Percentiles rank a stretch among this genome's conserved stretches.
Conservation (phyloP, 2,113 vertebrate genomes). For the Sphaerodactylus townsendi region DNA sequence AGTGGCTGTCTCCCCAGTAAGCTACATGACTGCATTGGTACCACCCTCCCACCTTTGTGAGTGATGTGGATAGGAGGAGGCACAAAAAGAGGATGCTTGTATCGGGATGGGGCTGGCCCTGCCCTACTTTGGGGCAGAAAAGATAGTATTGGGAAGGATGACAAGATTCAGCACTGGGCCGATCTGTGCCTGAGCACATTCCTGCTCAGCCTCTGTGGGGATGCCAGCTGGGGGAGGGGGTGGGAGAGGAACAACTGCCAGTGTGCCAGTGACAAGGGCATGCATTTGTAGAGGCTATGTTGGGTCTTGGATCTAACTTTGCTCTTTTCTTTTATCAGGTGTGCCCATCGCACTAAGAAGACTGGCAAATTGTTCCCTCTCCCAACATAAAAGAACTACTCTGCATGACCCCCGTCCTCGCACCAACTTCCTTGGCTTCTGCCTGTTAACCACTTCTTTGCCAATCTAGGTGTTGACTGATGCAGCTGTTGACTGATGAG, state of each 20-base stretch:
- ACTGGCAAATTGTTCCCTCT: neutral
- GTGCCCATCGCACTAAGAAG: neutral
- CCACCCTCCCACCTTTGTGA: neutral
- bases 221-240: too few species aligned
- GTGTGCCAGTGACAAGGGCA: too few species aligned
- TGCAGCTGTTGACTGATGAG: neutral
- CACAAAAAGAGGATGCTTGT: neutral
- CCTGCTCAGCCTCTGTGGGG: neutral
- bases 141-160: neutral
- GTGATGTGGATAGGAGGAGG: neutral
- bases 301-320: too few species aligned
- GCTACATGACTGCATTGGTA: neutral
- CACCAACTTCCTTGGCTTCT: neutral
- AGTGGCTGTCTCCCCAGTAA: neutral
- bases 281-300: neutral
- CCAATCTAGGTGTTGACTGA: too few species aligned
- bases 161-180: neutral
- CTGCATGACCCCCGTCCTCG: neutral
- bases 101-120: neutral
- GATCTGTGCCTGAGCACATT: neutral
- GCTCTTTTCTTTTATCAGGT: neutral
- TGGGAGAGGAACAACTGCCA: too few species aligned
- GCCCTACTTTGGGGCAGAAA: too few species aligned
- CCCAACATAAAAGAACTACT: constrained; percentile 1
- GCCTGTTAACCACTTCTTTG: neutral